phyloP scores from a whole-genome alignment of 2,797 vertebrate genomes.

The Heteromormyrus szaboi region DNA sequence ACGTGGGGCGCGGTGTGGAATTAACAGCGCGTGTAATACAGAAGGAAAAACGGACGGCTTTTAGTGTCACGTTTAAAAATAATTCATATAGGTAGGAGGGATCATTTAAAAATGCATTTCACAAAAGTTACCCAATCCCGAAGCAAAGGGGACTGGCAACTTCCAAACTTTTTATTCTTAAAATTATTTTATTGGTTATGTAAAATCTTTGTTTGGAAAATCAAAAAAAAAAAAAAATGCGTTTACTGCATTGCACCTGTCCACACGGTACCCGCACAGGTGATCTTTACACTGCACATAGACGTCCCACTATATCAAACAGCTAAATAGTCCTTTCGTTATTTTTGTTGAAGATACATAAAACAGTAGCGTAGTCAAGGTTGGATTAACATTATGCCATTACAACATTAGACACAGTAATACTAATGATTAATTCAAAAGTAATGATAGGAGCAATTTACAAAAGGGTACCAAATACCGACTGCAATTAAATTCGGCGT shows the following conservation, averaged over 20 bases:
- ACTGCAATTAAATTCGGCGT: not conserved
- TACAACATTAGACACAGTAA: not conserved
- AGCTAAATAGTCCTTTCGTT: not conserved
- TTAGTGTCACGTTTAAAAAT: not conserved
- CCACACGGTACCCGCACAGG: constrained; percentile 27
- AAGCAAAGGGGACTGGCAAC: not conserved
- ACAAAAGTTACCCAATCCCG: not conserved
- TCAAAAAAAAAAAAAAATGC: not conserved
- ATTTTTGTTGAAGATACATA: not conserved
- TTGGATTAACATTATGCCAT: not conserved
- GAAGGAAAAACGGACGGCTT: not conserved
- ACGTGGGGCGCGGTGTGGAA: not conserved
- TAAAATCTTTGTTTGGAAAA: constrained; percentile 6
- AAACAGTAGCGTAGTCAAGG: not conserved
- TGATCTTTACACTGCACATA: not conserved
- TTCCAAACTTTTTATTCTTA: not conserved
- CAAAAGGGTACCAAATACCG: not conserved
- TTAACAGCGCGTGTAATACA: not conserved
- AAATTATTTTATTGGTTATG: not conserved
- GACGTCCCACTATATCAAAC: not conserved
- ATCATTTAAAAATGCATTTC: not conserved
- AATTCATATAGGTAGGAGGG: not conserved
- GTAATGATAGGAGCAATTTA: not conserved
- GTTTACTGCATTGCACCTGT: constrained; percentile 45
- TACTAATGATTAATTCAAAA: not conserved